phyloP scores from a whole-genome alignment of 2,888 invertebrate genomes.

The Hydraecia micacea region DNA sequence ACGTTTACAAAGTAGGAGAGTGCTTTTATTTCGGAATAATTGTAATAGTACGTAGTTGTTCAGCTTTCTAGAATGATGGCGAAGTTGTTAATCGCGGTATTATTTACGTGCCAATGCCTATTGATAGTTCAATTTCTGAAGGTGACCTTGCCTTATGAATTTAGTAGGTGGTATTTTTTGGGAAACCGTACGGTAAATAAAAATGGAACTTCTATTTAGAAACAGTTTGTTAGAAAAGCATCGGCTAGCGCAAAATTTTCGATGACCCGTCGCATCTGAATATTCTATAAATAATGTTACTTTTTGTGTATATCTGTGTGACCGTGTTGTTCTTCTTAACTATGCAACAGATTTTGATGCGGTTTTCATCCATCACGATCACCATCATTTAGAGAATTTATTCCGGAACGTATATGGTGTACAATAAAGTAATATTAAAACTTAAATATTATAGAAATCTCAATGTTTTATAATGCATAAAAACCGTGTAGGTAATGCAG shows the following conservation, averaged over 20 bases:
- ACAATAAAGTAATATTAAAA: too few species aligned
- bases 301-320: background rate
- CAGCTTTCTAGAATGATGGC: too few species aligned
- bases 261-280: background rate
- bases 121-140: background rate
- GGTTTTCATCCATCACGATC: background rate
- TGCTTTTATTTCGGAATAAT: slow-evolving; percentile 6
- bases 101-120: background rate
- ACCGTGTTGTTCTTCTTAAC: too few species aligned
- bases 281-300: background rate
- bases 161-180: background rate
- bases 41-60: background rate
- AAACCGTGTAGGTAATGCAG: background rate
- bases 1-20: background rate
- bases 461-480: background rate
- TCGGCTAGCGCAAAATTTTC: background rate
- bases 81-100: background rate
- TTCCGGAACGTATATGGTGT: background rate
- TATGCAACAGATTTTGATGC: too few species aligned
- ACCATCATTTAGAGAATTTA: background rate
- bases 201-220: background rate
- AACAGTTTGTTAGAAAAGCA: background rate
- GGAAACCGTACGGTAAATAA: background rate
- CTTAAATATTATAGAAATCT: too few species aligned
- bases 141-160: too few species aligned